These are phyloP conservation scores for Pimpla rufipes DNA, from an alignment of 2,888 invertebrate species.

Conservation along the genomic window DNA sequence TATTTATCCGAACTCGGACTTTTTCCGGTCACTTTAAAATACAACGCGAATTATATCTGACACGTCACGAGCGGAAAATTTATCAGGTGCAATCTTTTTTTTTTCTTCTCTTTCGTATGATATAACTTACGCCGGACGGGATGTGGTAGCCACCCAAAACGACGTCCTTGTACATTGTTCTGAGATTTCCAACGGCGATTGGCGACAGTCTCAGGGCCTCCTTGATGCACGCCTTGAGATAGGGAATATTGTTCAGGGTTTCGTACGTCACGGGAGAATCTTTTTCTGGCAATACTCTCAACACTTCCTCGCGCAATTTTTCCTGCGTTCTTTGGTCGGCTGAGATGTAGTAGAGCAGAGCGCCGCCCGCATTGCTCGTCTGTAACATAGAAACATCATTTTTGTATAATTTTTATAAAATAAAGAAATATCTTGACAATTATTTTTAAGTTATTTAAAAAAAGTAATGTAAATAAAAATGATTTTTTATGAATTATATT, in stretches of 20 bases:
- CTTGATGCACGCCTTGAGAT: constrained; percentile 90
- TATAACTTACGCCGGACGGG: constrained; percentile 87
- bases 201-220: constrained; percentile 90
- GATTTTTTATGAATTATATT: too few species aligned
- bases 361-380: constrained; percentile 87
- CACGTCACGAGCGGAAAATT: too few species aligned
- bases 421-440: neutral
- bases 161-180: constrained; percentile 87
- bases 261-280: constrained; percentile 84
- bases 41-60: too few species aligned
- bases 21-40: too few species aligned
- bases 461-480: neutral
- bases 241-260: constrained; percentile 86
- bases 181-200: constrained; percentile 87
- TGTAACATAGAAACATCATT: constrained; percentile 75
- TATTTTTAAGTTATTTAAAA: neutral
- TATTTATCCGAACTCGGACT: too few species aligned
- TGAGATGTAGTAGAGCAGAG: constrained; percentile 88
- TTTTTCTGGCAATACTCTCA: constrained; percentile 84
- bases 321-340: constrained; percentile 89
- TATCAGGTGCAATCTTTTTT: too few species aligned
- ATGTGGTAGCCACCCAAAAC: constrained; percentile 88
- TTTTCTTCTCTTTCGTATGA: too few species aligned
- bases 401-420: neutral
- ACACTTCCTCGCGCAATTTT: constrained; percentile 87